phyloP scores from a whole-genome alignment of 2,888 invertebrate species.

The Lochmaea crataegi region DNA sequence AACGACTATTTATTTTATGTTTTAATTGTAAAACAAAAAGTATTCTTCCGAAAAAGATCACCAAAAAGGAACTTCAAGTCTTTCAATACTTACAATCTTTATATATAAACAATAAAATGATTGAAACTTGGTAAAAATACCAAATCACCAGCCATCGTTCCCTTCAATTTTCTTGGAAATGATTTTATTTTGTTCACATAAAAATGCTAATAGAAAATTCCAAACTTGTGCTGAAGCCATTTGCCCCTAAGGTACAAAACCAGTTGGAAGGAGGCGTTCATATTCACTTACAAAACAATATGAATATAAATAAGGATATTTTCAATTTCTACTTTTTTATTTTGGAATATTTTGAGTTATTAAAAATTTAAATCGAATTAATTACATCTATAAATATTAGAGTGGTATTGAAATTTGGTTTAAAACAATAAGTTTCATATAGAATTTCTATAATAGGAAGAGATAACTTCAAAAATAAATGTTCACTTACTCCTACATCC shows the following conservation, averaged over 20 bases:
- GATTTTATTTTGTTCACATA: neutral
- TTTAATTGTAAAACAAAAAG: no score
- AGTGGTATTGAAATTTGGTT: neutral
- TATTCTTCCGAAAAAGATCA: no score
- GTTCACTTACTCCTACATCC: no score
- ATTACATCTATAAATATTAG: neutral
- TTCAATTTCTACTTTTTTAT: neutral
- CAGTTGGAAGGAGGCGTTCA: neutral
- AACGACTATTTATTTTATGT: no score
- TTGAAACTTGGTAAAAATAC: neutral
- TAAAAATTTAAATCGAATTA: neutral
- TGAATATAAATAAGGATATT: constrained; percentile 13
- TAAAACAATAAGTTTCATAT: no score
- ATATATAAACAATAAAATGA: no score
- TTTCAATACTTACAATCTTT: no score
- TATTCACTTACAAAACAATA: constrained; percentile 17
- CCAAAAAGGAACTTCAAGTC: no score
- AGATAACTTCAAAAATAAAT: no score
- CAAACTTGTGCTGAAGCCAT: constrained; percentile 10
- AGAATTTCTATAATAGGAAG: no score
- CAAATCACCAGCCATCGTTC: neutral
- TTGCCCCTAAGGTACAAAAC: neutral
- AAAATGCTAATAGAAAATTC: constrained; percentile 19
- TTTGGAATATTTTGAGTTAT: neutral
- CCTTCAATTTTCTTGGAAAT: no score